Evolutionary conservation across 2,113 vertebrate species (phyloP).

Genomic region (Isichthys henryi): DNA sequence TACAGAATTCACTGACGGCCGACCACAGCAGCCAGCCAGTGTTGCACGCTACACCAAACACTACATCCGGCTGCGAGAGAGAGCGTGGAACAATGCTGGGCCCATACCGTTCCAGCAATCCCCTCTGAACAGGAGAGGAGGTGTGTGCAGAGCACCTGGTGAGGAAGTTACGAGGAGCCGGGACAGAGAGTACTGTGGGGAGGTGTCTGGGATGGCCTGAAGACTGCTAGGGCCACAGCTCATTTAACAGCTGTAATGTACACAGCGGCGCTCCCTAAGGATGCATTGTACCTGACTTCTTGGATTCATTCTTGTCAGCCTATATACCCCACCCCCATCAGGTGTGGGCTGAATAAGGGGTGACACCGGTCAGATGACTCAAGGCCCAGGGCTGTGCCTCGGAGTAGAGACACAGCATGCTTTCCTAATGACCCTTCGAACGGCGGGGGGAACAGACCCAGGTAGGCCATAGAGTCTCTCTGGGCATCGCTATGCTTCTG

Average conservation of each 20-base stretch:
- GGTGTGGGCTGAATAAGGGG: not conserved
- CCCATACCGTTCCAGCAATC: not conserved
- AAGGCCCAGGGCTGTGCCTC: not conserved
- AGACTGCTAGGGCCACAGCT: not conserved
- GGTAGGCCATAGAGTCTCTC: not conserved
- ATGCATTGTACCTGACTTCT: not conserved
- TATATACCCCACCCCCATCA: not conserved
- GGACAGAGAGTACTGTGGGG: not conserved
- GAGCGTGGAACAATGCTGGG: not conserved
- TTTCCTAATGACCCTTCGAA: not conserved
- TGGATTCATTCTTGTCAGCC: not conserved
- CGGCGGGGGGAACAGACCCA: not conserved
- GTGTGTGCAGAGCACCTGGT: not conserved
- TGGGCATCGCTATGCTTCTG: not conserved
- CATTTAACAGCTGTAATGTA: conserved; percentile 2
- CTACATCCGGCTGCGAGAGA: not conserved
- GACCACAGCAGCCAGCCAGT: not conserved
- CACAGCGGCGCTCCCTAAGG: not conserved
- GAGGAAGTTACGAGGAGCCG: not conserved
- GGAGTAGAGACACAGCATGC: not conserved
- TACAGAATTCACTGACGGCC: not conserved
- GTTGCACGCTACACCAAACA: not conserved
- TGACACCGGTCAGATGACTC: not conserved
- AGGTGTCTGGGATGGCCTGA: not conserved
- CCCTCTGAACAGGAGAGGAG: not conserved